Percentiles rank a stretch among this genome's conserved stretches.
These are phyloP conservation scores for Danio choprae DNA, from an alignment of 2,797 vertebrate species.

Conservation along the genomic window DNA sequence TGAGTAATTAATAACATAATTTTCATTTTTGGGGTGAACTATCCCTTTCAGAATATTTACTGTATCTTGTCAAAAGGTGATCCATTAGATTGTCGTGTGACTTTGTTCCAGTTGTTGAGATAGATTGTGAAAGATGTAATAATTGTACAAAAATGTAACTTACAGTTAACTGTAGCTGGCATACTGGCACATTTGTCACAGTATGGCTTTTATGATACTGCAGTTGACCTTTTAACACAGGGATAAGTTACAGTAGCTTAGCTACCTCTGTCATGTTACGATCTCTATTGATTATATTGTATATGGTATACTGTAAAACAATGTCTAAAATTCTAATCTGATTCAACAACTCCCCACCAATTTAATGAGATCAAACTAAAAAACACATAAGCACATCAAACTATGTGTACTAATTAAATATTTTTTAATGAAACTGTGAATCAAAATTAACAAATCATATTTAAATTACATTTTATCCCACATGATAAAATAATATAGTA, in stretches of 20 bases:
- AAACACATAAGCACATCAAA: neutral
- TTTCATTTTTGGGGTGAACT: no score
- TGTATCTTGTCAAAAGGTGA: neutral
- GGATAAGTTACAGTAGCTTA: neutral
- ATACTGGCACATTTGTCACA: neutral
- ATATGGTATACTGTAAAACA: neutral
- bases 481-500: no score
- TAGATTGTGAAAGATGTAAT: neutral
- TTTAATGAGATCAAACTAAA: neutral
- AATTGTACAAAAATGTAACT: neutral
- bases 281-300: neutral
- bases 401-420: neutral
- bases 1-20: no score
- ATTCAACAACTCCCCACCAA: no score
- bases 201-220: neutral
- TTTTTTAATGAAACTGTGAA: neutral
- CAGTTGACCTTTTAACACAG: neutral
- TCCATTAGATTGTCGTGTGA: neutral
- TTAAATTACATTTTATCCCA: neutral
- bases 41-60: no score
- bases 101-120: neutral
- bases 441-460: no score
- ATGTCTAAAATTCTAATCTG: neutral
- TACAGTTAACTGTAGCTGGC: neutral
- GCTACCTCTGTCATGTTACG: neutral